Base-by-base conservation (phyloP, 2,888 invertebrate species). In the Trimorus sp. region DNA sequence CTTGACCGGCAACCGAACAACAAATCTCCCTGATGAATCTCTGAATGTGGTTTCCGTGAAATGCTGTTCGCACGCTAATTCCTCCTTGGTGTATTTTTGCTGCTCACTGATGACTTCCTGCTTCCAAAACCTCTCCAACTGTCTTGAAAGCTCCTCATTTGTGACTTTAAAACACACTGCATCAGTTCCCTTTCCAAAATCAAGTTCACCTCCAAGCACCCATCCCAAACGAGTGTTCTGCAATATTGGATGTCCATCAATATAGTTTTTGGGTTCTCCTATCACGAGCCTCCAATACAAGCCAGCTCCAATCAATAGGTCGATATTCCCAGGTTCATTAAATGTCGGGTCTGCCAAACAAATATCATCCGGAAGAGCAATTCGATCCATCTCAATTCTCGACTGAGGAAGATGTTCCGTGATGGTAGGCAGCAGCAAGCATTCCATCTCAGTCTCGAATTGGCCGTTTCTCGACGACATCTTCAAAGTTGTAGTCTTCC, bases 1-100 rank as follows among this genome's bases (percentile, higher is more conserved):
- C 12, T 65, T 26, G 9, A 16, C 14, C 11, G 79, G 82, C 12
- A 84, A 63, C n/a, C 76, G 75, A 5, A 84, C 84, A 4, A 83
- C 54, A 49, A 80, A 83, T 45, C 80, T 62, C 4, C 79, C 79
- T 26, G 49, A 38, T 8, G 9, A 1, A 48, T 81, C 71, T 37
- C 71, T 78, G 2, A 49, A n/a, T 0, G 76, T 49, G 0, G 77
- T 83, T 7, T 74, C 37, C n/a, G 7, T 11, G 12, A 58, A 66
- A 4, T 63, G 56, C n/a, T 56, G 3, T 56, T 73, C 73, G 48
- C 63, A 73, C 0, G 7, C 1, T 37, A 12, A 5, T 9, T 70
- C 70, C 40, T 71, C 71, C 12, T 53, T 54, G 11, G 62, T 71
- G 9, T 58, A 65, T 6, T 65, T 9, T 16, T 26, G 8, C 11